A percentile compares a stretch with the other conserved stretches of the same genome.
Evolutionary conservation across 2,888 invertebrate species (phyloP).

Genomic region (Agriopis marginaria): DNA sequence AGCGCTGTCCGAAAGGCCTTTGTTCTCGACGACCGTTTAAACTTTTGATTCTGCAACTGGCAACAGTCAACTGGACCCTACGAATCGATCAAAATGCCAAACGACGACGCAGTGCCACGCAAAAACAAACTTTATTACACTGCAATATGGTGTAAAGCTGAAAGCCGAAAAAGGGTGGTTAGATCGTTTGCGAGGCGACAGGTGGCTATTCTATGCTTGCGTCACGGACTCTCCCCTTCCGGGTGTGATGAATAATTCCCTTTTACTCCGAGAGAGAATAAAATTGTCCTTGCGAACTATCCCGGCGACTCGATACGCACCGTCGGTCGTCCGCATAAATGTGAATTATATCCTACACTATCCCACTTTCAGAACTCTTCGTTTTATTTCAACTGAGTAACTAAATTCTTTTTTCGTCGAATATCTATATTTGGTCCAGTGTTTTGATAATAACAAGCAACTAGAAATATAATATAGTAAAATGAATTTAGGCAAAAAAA

Average conservation of each 20-base stretch:
- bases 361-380: constrained; percentile 79
- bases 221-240: constrained; percentile 86
- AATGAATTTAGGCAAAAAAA: too few relatives aligned
- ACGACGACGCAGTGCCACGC: constrained; percentile 30
- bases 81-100: constrained; percentile 67
- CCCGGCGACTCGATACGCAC: constrained; percentile 82
- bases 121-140: constrained; percentile 51
- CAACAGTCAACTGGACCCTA: constrained; percentile 85
- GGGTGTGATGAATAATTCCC: constrained; percentile 87
- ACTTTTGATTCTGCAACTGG: constrained; percentile 86
- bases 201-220: constrained; percentile 83
- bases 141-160: constrained; percentile 44
- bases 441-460: too few relatives aligned
- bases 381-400: constrained; percentile 80
- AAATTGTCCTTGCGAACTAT: constrained; percentile 83
- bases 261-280: constrained; percentile 79
- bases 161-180: constrained; percentile 48
- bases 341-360: constrained; percentile 83
- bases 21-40: constrained; percentile 85
- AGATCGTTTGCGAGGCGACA: constrained; percentile 59
- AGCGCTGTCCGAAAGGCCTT: constrained; percentile 80
- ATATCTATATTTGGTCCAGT: too few relatives aligned
- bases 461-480: too few relatives aligned
- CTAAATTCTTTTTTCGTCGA: constrained; percentile 75
- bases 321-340: constrained; percentile 80